Evolutionary conservation across 2,888 invertebrate genomes (phyloP).

Genomic region (Chymomyza caudatula): DNA sequence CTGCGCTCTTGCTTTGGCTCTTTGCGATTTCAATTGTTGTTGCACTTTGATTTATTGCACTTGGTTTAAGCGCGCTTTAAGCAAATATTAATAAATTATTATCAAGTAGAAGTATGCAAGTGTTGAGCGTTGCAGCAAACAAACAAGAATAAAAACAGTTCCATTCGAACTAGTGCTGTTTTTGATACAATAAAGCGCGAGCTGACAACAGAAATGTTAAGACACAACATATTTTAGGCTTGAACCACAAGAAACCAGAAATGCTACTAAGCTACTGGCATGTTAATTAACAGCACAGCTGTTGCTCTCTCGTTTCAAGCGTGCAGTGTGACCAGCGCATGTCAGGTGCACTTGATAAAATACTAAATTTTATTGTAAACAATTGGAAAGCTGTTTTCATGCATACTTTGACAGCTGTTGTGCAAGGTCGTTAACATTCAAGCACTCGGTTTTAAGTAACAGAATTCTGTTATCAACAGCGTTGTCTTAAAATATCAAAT

Average conservation of each 20-base stretch:
- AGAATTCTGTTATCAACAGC: no score
- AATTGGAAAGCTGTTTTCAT: no score
- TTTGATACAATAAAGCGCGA: background rate
- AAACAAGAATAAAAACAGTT: background rate
- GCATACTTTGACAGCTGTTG: no score
- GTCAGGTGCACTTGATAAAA: background rate
- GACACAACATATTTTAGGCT: background rate
- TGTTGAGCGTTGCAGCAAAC: background rate
- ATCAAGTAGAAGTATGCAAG: background rate
- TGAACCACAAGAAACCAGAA: no score
- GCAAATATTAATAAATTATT: background rate
- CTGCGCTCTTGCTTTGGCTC: background rate
- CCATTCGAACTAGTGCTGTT: background rate
- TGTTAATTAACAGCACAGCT: background rate
- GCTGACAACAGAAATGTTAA: background rate
- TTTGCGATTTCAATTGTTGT: background rate
- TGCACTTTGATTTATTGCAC: background rate
- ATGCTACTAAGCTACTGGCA: background rate
- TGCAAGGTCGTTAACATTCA: no score
- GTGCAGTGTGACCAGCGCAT: background rate
- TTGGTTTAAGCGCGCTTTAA: background rate
- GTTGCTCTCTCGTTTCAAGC: no score
- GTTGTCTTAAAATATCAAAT: no score
- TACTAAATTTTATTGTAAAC: background rate
- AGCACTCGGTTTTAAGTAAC: no score